These are phyloP conservation scores for Lynx canadensis DNA, from an alignment of 2,113 vertebrate species.

Conservation along the genomic window DNA sequence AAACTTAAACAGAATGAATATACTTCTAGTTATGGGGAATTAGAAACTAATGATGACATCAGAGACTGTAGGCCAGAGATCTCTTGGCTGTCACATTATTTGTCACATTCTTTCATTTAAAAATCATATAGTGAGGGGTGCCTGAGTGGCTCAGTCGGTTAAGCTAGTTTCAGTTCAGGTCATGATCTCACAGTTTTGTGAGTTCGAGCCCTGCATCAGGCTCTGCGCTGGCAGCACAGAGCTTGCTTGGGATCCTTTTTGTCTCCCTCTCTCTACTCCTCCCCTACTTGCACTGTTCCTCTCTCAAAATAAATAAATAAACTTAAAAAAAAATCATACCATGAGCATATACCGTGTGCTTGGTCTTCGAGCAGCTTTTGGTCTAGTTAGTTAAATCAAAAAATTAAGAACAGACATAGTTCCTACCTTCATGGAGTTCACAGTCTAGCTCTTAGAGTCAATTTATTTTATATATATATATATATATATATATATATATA, in stretches of 20 bases:
- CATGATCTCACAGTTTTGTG: no score
- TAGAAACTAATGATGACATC: not conserved
- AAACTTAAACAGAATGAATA: not conserved
- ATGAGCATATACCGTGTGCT: not conserved
- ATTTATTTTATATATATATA: not conserved
- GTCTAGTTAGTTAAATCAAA: not conserved
- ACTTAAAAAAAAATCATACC: no score
- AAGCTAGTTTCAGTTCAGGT: no score
- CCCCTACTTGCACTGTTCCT: no score
- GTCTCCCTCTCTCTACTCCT: no score
- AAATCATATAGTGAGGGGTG: not conserved
- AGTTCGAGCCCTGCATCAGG: no score
- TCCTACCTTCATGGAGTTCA: not conserved
- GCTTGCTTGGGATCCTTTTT: no score
- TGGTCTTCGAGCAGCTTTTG: not conserved
- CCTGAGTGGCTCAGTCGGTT: no score
- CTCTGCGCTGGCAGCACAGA: no score
- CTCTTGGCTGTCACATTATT: not conserved
- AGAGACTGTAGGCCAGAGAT: not conserved
- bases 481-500: no score
- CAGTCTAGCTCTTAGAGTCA: not conserved
- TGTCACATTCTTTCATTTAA: not conserved
- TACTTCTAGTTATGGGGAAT: not conserved
- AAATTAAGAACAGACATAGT: not conserved
- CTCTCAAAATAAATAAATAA: no score